Evolutionary conservation across 2,888 invertebrate genomes (phyloP).

Genomic region (Drosophila buzzatii): DNA sequence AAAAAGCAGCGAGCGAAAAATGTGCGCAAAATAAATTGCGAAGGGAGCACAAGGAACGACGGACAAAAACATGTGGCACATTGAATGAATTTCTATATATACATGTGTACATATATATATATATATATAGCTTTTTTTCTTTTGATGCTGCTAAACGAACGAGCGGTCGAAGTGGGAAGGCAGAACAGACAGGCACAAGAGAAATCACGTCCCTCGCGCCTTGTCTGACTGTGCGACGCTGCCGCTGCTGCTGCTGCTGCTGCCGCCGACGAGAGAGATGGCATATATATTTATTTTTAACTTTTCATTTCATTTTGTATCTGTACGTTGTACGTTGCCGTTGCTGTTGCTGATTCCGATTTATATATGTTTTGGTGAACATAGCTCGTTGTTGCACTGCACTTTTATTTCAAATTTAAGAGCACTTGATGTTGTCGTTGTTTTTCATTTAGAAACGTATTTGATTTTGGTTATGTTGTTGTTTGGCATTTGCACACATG

Average conservation of each 20-base stretch:
- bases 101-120: slow-evolving; percentile 7
- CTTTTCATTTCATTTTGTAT: slow-evolving; percentile 79
- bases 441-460: slow-evolving; percentile 5
- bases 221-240: slow-evolving; percentile 50
- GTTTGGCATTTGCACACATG: slow-evolving; percentile 9
- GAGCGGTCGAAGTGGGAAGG: slow-evolving; percentile 32
- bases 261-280: slow-evolving; percentile 51
- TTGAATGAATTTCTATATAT: slow-evolving; percentile 64
- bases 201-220: slow-evolving; percentile 79
- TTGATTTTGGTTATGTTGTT: slow-evolving; percentile 15
- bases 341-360: slow-evolving; percentile 38
- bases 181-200: slow-evolving; percentile 72
- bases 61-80: slow-evolving; percentile 76
- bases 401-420: slow-evolving; percentile 40
- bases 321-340: slow-evolving; percentile 60
- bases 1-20: slow-evolving; percentile 48
- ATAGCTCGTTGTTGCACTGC: slow-evolving; percentile 48
- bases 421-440: slow-evolving; percentile 34
- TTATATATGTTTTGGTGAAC: slow-evolving; percentile 25
- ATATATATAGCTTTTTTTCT: slow-evolving; percentile 2
- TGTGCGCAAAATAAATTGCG: slow-evolving; percentile 64
- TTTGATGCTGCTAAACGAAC: slow-evolving; percentile 52
- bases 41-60: slow-evolving; percentile 35
- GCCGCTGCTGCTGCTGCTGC: slow-evolving; percentile 4
- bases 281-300: slow-evolving; percentile 79